Percentiles rank a stretch among this genome's conserved stretches.
Evolutionary conservation across 2,888 invertebrate species (phyloP).

Genomic region (Lepidocyrtoides sp.): DNA sequence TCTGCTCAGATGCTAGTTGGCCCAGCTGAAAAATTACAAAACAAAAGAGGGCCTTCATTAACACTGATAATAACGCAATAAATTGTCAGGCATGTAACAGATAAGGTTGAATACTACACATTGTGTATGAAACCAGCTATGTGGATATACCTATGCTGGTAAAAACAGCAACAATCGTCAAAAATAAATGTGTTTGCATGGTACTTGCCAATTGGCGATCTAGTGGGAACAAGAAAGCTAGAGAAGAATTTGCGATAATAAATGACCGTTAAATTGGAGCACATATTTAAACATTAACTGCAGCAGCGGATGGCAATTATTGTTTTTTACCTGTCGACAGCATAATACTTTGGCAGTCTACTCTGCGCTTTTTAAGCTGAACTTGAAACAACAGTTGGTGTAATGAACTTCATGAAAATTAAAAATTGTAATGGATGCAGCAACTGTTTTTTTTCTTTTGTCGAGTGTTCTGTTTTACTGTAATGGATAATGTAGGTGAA

Average conservation of each 20-base stretch:
- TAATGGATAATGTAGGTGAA: conserved; percentile 4
- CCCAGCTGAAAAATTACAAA: conserved; percentile 58
- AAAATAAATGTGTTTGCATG: conserved; percentile 23
- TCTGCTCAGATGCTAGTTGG: conserved; percentile 45
- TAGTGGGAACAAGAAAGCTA: conserved; percentile 13
- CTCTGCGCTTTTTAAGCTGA: not conserved
- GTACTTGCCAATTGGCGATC: conserved; percentile 61
- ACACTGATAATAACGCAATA: conserved; percentile 41
- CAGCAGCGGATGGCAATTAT: conserved; percentile 19
- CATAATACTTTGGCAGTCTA: not conserved
- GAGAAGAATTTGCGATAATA: conserved; percentile 34
- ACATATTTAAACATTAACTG: conserved; percentile 14
- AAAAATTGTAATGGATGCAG: conserved; percentile 53
- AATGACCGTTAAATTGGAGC: conserved; percentile 76
- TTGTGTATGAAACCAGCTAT: not conserved
- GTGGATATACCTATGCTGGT: not conserved
- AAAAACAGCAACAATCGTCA: conserved; percentile 10
- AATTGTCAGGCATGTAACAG: conserved; percentile 12
- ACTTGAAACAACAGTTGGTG: conserved; percentile 72
- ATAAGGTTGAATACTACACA: not conserved
- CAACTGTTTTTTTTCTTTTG: conserved; percentile 55
- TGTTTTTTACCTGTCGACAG: conserved; percentile 37
- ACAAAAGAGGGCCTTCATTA: conserved; percentile 44
- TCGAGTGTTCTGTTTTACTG: conserved; percentile 31
- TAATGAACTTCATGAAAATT: conserved; percentile 59